Evolutionary conservation across 1,140 invertebrate genomes (phyloP).

Genomic region (Drosophila murphyi): DNA sequence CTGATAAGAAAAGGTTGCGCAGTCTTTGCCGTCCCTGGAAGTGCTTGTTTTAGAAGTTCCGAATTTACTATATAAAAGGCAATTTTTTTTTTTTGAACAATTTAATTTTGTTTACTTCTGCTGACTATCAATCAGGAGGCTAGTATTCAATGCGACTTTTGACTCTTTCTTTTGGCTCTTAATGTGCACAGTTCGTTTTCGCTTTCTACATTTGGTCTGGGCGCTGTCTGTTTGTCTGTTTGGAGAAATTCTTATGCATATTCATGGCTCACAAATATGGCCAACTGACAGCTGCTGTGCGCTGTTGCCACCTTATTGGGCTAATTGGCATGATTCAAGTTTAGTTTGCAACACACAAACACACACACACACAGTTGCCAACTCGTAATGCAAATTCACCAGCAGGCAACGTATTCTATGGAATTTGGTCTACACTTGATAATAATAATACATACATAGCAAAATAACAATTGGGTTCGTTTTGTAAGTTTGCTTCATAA

Average conservation of each 20-base stretch:
- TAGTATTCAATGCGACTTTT: constrained; percentile 3
- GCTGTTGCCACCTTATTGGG: constrained; percentile 29
- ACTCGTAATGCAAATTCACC: constrained; percentile 35
- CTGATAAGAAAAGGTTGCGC: constrained; percentile 63
- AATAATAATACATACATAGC: background rate
- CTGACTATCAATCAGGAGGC: constrained; percentile 20
- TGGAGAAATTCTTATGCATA: constrained; percentile 41
- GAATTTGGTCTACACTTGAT: constrained; percentile 2
- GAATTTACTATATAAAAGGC: background rate
- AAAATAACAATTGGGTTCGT: background rate
- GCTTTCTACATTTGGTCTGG: constrained; percentile 11
- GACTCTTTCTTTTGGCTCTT: background rate
- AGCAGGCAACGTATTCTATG: constrained; percentile 5
- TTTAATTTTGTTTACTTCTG: background rate
- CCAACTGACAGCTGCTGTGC: constrained; percentile 42
- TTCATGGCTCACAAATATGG: constrained; percentile 27
- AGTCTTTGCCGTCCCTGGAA: constrained; percentile 37
- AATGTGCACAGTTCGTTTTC: background rate
- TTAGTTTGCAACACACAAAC: constrained; percentile 14
- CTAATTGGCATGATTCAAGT: constrained; percentile 53
- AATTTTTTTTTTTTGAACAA: background rate
- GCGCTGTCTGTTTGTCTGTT: background rate
- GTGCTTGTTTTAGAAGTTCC: constrained; percentile 6
- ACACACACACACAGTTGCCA: constrained; percentile 32
- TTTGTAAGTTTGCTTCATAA: constrained; percentile 27